Evolutionary conservation across 2,888 invertebrate species (phyloP), one percentile per base, ranked within the genome.

Genomic region (Cosmopolites sordidus): DNA sequence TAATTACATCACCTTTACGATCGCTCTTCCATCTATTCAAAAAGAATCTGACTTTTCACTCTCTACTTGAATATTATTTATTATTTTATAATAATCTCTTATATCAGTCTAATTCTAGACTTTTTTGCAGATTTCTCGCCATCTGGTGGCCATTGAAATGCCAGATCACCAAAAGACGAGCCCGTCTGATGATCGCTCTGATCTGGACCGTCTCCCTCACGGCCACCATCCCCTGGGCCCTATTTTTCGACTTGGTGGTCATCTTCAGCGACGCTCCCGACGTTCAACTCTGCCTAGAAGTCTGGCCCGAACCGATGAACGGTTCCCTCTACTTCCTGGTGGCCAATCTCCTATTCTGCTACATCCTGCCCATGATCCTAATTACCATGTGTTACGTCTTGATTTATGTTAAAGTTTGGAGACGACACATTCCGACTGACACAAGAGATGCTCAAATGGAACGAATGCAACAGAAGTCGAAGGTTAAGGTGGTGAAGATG

Each of bases 401-500:
- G 45, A 95, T 95, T 66, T 94, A 92, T 86, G 84, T 92, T 64
- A 90, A 91, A 44, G 70, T 93, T 5, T 92, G 89, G 81, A 84
- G 88, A 58, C 79, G 95, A 30, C 82, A 89, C 59, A 93, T 94
- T 60, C 94, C 94, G 1, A 89, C 91, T 0, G 92, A 93, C 69
- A 89, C 92, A 11, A 92, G 90, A 73, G 92, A 92, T 67, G 90
- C 89, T 2, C 90, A 90, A 69, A 89, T 92, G 86, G 91, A 92
- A 72, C 82, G 89, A 61, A 89, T 93, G 85, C 92, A 92, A 71
- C 92, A 94, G 67, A 92, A 92, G 74, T 93, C 93, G 39, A 94
- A 94, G 77, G 89, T 93, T 33, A 93, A 93, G 74, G 94, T 93
- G 39, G 88, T 94, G 16, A 94, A 94, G 76, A 95, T 95, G 95